phyloP scores from a whole-genome alignment of 2,888 invertebrate species.

The Orthosia gothica region DNA sequence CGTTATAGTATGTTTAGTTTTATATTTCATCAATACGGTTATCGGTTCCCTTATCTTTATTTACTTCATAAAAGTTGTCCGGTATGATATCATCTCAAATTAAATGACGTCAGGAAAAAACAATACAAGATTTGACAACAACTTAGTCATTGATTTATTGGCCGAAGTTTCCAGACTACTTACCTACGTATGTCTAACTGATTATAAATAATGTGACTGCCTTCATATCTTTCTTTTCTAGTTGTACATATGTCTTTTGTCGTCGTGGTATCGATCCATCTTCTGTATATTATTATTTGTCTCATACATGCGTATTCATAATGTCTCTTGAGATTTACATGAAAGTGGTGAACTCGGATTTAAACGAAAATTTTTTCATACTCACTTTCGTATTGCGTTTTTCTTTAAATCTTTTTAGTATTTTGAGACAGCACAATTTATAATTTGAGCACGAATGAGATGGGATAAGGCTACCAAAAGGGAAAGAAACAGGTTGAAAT shows the following conservation, averaged over 20 bases:
- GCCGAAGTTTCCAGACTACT: slow-evolving; percentile 33
- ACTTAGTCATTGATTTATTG: slow-evolving; percentile 25
- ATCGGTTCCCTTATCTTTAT: not conserved
- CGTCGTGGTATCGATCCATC: slow-evolving; percentile 11
- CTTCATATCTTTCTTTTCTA: slow-evolving; percentile 19
- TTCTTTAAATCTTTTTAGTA: not conserved
- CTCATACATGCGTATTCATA: slow-evolving; percentile 4
- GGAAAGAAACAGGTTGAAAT: not conserved
- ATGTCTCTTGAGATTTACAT: slow-evolving; percentile 17
- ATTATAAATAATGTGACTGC: slow-evolving; percentile 35
- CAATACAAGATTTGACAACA: slow-evolving; percentile 13
- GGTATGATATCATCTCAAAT: not conserved
- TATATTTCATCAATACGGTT: not conserved
- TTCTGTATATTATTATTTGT: slow-evolving; percentile 7
- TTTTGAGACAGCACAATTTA: not conserved
- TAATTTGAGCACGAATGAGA: not conserved
- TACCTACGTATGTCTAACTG: slow-evolving; percentile 21
- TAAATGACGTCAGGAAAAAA: slow-evolving; percentile 1
- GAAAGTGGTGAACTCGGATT: slow-evolving; percentile 18
- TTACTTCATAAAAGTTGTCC: not conserved
- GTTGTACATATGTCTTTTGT: not conserved
- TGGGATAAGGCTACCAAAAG: not conserved
- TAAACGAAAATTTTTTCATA: slow-evolving; percentile 7
- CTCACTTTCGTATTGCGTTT: not conserved
- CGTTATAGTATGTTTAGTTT: not conserved